Base-by-base conservation (phyloP, 2,113 vertebrate species). In the Speoplatyrhinus poulsoni region DNA sequence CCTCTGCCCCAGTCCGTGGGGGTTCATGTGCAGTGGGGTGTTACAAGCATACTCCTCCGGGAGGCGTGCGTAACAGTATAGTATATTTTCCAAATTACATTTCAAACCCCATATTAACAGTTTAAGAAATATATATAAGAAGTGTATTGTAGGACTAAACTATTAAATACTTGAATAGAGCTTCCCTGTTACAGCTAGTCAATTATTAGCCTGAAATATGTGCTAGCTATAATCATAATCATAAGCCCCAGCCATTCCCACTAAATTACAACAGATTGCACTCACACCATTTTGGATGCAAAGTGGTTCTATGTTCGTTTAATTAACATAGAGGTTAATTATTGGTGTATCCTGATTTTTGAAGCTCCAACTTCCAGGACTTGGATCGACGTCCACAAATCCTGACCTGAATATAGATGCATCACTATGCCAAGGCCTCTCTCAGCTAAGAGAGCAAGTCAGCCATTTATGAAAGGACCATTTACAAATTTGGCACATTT, bases 171-270 rank as follows among this genome's bases (percentile, higher is more conserved):
- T 41, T 8, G 36, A 41, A 41, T 7, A 41, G 36, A 41, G 36
- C 36, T 41, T 41, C 36, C 36, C 36, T 41, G 36, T 41, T 83
- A 82, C 72, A 75, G 78, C 60, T 56, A 62, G 69, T 17, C 76
- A 73, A 74, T 84, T 84, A 84, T 87, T 87, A 26, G 26, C 26
- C 26, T 26, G 26, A 26, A 3, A 84, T 65, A 69, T 17, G 47
- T 46, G 74, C 62, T 70, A 80, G 60, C 77, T 81, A 60, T 66
- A 81, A 85, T 84, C 74, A 41, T 3, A 41, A 41, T 84, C 74
- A 41, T 3, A 41, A 41, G 5, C 61, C 75, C 77, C 82, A 85
- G 75, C 54, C 7, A 72, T 60, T 70, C 67, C 60, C 54, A 65
- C 75, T 75, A 83, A 87, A 83, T 85, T 60, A 80, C 60, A 74